Base-by-base conservation (phyloP, 2,797 vertebrate species). In the Rhinophrynus dorsalis region DNA sequence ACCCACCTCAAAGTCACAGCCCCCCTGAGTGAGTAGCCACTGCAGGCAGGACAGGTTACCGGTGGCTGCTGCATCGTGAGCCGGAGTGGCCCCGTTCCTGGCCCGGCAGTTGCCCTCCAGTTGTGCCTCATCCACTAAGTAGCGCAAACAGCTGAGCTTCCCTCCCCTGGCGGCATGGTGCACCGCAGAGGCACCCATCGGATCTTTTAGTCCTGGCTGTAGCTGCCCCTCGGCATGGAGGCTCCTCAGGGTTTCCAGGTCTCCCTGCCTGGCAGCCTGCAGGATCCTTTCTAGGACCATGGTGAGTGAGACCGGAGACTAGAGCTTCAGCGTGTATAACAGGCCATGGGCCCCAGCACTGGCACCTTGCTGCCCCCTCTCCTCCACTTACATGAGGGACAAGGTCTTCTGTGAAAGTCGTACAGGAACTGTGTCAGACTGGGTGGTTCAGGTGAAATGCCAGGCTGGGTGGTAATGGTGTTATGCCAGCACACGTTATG, bases 1-100 rank as follows among this genome's bases (percentile, higher is more conserved):
- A 88, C 88, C 86, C 80, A 98, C 96, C 92, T 90, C 85, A 37
- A 91, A 83, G 26, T 80, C 76, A 80, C 96, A 96, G 70, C 90
- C 93, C 27, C 94, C 96, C 68, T 92, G 89, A 15, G 86, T 90
- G 67, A 97, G 88, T 76, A 98, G 90, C 96, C 96, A 98, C 88
- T 96, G 94, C 30, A 98, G 76, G 78, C 96, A 97, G 77, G 86
- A 74, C 81, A 98, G 88, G 88, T 95, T 92, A 35, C 96, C 96
- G 7, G 95, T 98, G 84, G 96, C 96, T 1, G 96, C 95, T 8
- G 96, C 95, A 81, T 98, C 96, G 75, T 98, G 96, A 37, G 92
- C 96, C 11, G 96, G 92, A 0, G 88, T 96, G 11, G 96, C 96
- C 15, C 96, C 94, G 75, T 97, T 98, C 68, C 89, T 91, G 0